These are phyloP conservation scores for Achroia grisella DNA, from an alignment of 1,140 invertebrate genomes.

Conservation along the genomic window DNA sequence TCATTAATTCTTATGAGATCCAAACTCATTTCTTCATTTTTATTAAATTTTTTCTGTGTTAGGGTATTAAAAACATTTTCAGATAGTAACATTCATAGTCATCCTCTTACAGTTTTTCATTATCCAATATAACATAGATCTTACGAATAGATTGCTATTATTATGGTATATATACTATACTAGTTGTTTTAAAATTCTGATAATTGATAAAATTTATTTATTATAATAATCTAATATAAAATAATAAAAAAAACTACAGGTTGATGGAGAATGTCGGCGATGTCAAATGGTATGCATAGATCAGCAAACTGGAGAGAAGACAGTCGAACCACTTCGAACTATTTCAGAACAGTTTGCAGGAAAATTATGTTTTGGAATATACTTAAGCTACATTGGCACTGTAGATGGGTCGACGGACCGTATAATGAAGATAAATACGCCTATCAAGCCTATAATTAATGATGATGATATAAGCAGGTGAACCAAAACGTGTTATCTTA, in stretches of 20 bases:
- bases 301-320: conserved; percentile 86
- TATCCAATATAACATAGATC: no score
- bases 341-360: conserved; percentile 82
- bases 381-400: conserved; percentile 71
- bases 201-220: no score
- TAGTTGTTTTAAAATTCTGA: no score
- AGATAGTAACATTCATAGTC: no score
- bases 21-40: neutral
- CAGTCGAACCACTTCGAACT: conserved; percentile 88
- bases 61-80: no score
- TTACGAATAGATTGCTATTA: no score
- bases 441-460: conserved; percentile 30
- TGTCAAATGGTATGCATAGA: conserved; percentile 97
- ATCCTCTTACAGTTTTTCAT: no score
- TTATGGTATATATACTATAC: no score
- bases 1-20: no score
- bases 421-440: conserved; percentile 26
- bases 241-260: conserved; percentile 76
- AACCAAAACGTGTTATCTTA: conserved; percentile 22
- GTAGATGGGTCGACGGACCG: conserved; percentile 32
- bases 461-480: conserved; percentile 38
- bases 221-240: no score
- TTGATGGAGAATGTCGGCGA: conserved; percentile 85
- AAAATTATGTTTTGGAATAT: conserved; percentile 86
- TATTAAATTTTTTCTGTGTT: no score